Evolutionary conservation across 2,113 vertebrate species (phyloP).

Genomic region (Spheniscus mendiculus): DNA sequence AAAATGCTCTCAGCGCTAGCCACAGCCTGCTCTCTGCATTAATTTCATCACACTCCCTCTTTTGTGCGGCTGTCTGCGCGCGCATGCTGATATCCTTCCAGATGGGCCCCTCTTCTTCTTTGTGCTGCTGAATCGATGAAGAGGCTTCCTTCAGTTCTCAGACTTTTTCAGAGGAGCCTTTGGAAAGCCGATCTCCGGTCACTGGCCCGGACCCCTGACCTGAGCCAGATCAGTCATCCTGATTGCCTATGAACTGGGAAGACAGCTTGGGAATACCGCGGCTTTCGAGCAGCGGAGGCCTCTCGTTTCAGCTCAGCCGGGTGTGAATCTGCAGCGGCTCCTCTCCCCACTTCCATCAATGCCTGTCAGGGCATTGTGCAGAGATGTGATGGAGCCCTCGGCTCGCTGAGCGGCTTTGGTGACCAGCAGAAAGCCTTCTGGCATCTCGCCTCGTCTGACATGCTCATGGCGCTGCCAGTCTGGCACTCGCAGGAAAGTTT

Average conservation of each 20-base stretch:
- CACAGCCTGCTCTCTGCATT: neutral
- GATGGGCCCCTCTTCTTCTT: conserved; percentile 57
- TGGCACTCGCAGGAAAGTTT: conserved; percentile 63
- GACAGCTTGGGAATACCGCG: conserved; percentile 70
- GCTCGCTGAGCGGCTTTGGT: conserved; percentile 61
- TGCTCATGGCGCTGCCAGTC: conserved; percentile 72
- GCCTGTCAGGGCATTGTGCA: conserved; percentile 53
- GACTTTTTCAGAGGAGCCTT: conserved; percentile 61
- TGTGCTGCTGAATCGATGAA: conserved; percentile 55
- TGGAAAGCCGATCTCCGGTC: conserved; percentile 72
- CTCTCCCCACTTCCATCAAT: conserved; percentile 53
- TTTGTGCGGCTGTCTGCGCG: neutral
- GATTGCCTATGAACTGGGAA: conserved; percentile 69
- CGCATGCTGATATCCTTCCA: conserved; percentile 9
- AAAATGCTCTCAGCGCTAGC: neutral
- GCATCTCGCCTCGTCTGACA: conserved; percentile 70
- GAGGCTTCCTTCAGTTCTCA: conserved; percentile 40
- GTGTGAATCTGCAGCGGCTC: conserved; percentile 44
- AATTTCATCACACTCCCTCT: conserved; percentile 38
- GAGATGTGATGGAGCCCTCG: conserved; percentile 10
- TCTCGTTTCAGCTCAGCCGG: conserved; percentile 10
- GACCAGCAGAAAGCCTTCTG: conserved; percentile 69
- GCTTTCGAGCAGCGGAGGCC: neutral
- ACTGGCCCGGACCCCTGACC: conserved; percentile 79
- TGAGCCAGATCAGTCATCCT: conserved; percentile 83